Base-by-base conservation (phyloP, 2,888 invertebrate genomes). In the Heterodera filipjevi region DNA sequence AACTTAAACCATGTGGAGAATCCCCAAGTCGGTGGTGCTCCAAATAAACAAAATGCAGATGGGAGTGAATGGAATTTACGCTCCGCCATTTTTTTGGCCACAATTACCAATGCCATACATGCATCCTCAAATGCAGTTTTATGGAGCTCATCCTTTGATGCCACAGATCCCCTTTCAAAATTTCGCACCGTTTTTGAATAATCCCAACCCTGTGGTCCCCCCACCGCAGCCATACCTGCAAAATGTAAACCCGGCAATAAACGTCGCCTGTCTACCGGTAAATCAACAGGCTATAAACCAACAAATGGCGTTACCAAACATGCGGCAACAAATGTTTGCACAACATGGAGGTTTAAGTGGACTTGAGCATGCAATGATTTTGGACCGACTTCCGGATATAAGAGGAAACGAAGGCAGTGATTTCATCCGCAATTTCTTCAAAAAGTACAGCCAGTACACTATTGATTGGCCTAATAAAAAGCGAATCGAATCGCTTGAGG, bases 401-500 rank as follows among this genome's bases (percentile, higher is more conserved):
- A 71, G 19, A 12, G 71, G 71, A 8, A 46, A 12, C 30, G 71
- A 71, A 35, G 33, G 71, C 8, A 53, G 46, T 6, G 71, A 71
- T 71, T 53, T n/a, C 2, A 71, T 71, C 2, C 30, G 33, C 3
- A 71, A 30, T 16, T 71, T 71, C 32, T 71, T 71, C 19, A 71
- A 71, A 71, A 71, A 71, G 19, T 71, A 49, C 53, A 53, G n/a
- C 5, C 30, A 46, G 3, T 30, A 30, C 46, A 71, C 71, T 2
- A 53, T 27, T 30, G 71, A 53, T 14, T 49, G 46, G 53, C 53
- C 71, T 3, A 53, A 71, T 30, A 53, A 16, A 16, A 53, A 49
- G 71, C n/a, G 71, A 12, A 16, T 71, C 14, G 16, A 32, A 27
- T 32, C 71, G 16, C 19, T 71, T 10, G 71, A 71, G 35, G 10